Percentiles rank a stretch among this genome's conserved stretches.
Conservation (phyloP, 2,888 invertebrate genomes). For the Habroteleia sp. region DNA sequence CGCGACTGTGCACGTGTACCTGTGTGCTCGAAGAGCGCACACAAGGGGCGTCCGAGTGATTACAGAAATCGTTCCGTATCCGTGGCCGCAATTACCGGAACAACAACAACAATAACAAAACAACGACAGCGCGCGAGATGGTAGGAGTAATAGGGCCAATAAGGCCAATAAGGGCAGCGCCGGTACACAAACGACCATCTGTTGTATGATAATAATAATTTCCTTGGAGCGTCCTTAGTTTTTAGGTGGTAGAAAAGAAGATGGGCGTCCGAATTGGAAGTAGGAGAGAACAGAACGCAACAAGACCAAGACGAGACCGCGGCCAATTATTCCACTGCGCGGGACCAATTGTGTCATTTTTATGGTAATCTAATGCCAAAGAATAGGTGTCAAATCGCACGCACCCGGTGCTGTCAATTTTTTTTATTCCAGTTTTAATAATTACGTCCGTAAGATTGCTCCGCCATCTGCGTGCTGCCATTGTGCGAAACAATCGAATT, state of each 20-base stretch:
- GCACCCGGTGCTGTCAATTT: slow-evolving; percentile 1
- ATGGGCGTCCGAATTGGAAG: slow-evolving; percentile 42
- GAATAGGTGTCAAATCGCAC: slow-evolving; percentile 41
- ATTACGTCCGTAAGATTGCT: background rate
- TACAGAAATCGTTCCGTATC: slow-evolving; percentile 72
- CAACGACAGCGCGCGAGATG: slow-evolving; percentile 73
- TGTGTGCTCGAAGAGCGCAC: slow-evolving; percentile 50
- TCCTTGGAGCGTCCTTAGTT: slow-evolving; percentile 62
- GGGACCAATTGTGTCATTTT: slow-evolving; percentile 42
- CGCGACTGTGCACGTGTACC: slow-evolving; percentile 17
- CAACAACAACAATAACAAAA: slow-evolving; percentile 75
- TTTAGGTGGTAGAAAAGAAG: slow-evolving; percentile 64
- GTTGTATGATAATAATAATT: slow-evolving; percentile 77
- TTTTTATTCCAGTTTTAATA: slow-evolving; percentile 4
- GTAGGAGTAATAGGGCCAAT: slow-evolving; percentile 61
- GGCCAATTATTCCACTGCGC: slow-evolving; percentile 19
- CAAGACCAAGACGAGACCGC: slow-evolving; percentile 36
- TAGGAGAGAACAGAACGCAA: slow-evolving; percentile 60
- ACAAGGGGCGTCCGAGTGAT: slow-evolving; percentile 66
- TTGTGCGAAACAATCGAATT: no score
- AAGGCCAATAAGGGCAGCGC: slow-evolving; percentile 62
- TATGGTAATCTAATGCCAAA: slow-evolving; percentile 40
- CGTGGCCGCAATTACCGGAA: slow-evolving; percentile 77
- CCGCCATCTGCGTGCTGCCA: no score
- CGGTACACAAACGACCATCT: slow-evolving; percentile 76